Conservation (phyloP, 1,140 invertebrate genomes). For the Drosophila arizonae region DNA sequence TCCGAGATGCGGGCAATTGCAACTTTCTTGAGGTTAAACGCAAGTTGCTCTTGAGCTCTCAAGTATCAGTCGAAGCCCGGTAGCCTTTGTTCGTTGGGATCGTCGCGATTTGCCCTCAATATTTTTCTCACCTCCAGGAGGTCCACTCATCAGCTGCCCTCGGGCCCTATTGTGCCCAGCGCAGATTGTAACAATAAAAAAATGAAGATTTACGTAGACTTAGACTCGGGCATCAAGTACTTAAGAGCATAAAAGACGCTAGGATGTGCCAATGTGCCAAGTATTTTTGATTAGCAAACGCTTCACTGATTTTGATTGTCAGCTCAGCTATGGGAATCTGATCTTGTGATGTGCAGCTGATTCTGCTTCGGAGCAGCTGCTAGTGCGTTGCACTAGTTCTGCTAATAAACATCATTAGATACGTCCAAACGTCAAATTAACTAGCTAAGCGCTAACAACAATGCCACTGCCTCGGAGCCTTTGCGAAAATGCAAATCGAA, state of each 20-base stretch:
- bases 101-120: constrained; percentile 63
- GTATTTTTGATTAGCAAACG: constrained; percentile 53
- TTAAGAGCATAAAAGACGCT: constrained; percentile 40
- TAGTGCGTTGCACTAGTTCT: constrained; percentile 12
- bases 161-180: constrained; percentile 40
- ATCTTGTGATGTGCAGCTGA: constrained; percentile 3
- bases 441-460: constrained; percentile 68
- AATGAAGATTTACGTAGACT: constrained; percentile 59
- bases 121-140: constrained; percentile 81
- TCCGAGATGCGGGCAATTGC: constrained; percentile 74
- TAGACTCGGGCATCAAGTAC: constrained; percentile 76
- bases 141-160: constrained; percentile 65
- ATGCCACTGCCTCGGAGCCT: constrained; percentile 16
- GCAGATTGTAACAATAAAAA: constrained; percentile 72
- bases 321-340: constrained; percentile 26
- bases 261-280: constrained; percentile 41
- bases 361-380: constrained; percentile 6
- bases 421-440: constrained; percentile 60
- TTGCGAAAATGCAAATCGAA: constrained; percentile 49
- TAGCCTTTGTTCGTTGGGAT: constrained; percentile 46
- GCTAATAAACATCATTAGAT: constrained; percentile 45
- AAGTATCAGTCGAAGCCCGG: constrained; percentile 10
- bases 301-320: constrained; percentile 60
- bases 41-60: constrained; percentile 68
- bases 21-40: constrained; percentile 82